A percentile compares a stretch with the other conserved stretches of the same genome.
Evolutionary conservation across 2,888 invertebrate genomes (phyloP).

Genomic region (Phortica okadai): DNA sequence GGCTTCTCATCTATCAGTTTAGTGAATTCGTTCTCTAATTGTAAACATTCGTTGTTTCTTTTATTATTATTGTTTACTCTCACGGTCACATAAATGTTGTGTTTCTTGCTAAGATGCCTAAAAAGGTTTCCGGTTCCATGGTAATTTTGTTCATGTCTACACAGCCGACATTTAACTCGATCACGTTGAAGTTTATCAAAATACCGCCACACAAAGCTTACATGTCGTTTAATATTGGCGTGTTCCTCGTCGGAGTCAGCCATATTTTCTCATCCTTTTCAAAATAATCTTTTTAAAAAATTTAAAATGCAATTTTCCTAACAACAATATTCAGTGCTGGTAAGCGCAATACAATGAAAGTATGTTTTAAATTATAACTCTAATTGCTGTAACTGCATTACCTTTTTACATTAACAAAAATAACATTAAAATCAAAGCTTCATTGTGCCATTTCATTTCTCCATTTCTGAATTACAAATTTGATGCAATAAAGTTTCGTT

Average conservation of each 20-base stretch:
- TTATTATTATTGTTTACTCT: background rate
- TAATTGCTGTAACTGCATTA: no score
- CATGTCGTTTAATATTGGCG: background rate
- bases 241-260: background rate
- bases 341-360: background rate
- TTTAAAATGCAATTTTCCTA: no score
- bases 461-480: no score
- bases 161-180: background rate
- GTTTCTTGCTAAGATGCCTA: background rate
- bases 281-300: no score
- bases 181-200: conserved; percentile 2
- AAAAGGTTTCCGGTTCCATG: background rate
- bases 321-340: background rate
- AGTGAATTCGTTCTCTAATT: background rate
- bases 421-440: no score
- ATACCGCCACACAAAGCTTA: background rate
- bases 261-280: background rate
- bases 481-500: no score
- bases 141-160: background rate
- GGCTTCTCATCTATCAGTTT: background rate
- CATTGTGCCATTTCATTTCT: no score
- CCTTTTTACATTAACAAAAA: no score
- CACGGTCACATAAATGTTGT: background rate
- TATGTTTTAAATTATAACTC: background rate
- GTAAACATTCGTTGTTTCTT: background rate